Conservation (phyloP, 2,888 invertebrate species). For the Acrocera orbiculus region DNA sequence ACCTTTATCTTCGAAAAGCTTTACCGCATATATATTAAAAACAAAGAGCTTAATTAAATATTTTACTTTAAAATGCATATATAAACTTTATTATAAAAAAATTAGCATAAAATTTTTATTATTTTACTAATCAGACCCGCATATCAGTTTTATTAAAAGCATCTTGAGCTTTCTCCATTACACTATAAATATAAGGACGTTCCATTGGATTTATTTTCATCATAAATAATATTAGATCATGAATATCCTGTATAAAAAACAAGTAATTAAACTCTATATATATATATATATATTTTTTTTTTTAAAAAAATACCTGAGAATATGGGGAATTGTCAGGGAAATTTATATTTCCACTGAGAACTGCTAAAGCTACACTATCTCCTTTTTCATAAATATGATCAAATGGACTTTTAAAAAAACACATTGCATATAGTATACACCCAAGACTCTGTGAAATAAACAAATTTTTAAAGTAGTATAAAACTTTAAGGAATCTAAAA, state of each 20-base stretch:
- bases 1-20: no score
- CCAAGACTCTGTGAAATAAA: constrained; percentile 52
- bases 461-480: constrained; percentile 1
- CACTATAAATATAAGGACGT: constrained; percentile 56
- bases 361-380: constrained; percentile 73
- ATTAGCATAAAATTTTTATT: no score
- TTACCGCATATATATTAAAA: no score
- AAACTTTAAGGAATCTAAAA: not conserved
- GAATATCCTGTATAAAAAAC: constrained; percentile 37
- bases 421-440: constrained; percentile 68
- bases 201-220: constrained; percentile 58
- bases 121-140: no score
- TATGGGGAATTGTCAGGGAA: constrained; percentile 53
- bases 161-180: constrained; percentile 44
- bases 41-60: no score
- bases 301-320: no score
- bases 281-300: no score
- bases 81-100: no score
- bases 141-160: no score
- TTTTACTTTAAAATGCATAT: no score
- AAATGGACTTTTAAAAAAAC: constrained; percentile 71
- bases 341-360: constrained; percentile 52
- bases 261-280: constrained; percentile 16
- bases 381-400: constrained; percentile 70
- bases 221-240: constrained; percentile 50